A percentile compares a stretch with the other conserved stretches of the same genome.
Conservation (phyloP, 2,888 invertebrate species). For the Ophonus ardosiacus region DNA sequence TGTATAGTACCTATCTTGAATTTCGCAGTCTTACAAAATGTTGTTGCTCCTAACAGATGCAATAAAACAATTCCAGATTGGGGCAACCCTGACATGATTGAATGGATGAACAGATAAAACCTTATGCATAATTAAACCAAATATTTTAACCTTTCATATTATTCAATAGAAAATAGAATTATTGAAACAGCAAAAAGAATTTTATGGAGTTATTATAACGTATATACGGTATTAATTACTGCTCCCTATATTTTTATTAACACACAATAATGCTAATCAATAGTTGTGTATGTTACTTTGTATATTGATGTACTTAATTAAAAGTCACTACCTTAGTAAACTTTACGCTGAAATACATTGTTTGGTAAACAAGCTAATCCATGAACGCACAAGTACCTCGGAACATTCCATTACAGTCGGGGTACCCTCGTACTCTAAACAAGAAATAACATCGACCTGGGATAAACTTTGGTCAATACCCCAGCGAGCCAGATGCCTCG, state of each 20-base stretch:
- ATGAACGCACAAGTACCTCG: slow-evolving; percentile 1
- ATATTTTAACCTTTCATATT: too few relatives aligned
- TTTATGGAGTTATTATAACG: neutral
- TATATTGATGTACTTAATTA: neutral
- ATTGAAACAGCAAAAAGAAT: too few relatives aligned
- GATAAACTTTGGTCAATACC: slow-evolving; percentile 32
- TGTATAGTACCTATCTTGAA: too few relatives aligned
- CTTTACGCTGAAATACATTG: neutral
- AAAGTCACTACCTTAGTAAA: neutral
- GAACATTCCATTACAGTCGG: slow-evolving; percentile 1
- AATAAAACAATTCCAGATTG: too few relatives aligned
- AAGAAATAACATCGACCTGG: slow-evolving; percentile 26
- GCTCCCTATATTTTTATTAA: neutral
- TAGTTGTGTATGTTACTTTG: neutral
- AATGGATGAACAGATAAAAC: too few relatives aligned
- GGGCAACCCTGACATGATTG: too few relatives aligned
- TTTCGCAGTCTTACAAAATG: too few relatives aligned
- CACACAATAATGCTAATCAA: neutral
- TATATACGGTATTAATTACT: neutral
- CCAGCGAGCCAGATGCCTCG: neutral
- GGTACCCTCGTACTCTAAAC: neutral
- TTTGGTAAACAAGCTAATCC: neutral
- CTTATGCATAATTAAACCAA: too few relatives aligned
- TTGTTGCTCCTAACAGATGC: too few relatives aligned
- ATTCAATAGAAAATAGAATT: too few relatives aligned